Conservation (phyloP, 1,140 invertebrate species). For the Brachionus rubens region DNA sequence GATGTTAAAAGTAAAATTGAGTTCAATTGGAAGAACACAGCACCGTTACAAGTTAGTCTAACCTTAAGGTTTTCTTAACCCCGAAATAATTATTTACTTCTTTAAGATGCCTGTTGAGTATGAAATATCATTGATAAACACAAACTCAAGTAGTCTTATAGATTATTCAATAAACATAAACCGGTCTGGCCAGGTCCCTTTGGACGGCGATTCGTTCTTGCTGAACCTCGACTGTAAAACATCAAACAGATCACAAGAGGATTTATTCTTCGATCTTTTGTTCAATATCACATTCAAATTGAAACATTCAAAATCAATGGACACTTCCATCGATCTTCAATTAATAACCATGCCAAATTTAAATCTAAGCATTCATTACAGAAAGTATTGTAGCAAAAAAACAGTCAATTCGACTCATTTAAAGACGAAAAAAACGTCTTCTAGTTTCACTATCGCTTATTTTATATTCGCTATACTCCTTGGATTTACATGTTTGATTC, state of each 20-base stretch:
- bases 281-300: background rate
- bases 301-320: background rate
- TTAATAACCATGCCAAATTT: background rate
- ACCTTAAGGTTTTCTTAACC: no score
- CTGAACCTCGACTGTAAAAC: background rate
- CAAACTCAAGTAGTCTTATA: background rate
- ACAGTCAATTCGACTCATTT: background rate
- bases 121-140: background rate
- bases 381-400: constrained; percentile 24
- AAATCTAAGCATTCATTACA: constrained; percentile 2
- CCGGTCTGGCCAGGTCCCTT: background rate
- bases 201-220: background rate
- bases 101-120: constrained; percentile 11
- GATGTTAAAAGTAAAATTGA: background rate
- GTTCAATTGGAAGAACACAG: constrained; percentile 35
- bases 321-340: constrained; percentile 10
- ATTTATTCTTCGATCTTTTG: background rate
- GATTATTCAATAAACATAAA: constrained; percentile 3
- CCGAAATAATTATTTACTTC: no score
- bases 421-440: background rate
- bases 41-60: constrained; percentile 8
- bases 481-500: background rate
- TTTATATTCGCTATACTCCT: constrained; percentile 8
- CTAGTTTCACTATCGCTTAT: constrained; percentile 12
- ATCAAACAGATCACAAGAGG: background rate